Conservation (phyloP, 2,113 vertebrate species). For the Chaetops frenatus region DNA sequence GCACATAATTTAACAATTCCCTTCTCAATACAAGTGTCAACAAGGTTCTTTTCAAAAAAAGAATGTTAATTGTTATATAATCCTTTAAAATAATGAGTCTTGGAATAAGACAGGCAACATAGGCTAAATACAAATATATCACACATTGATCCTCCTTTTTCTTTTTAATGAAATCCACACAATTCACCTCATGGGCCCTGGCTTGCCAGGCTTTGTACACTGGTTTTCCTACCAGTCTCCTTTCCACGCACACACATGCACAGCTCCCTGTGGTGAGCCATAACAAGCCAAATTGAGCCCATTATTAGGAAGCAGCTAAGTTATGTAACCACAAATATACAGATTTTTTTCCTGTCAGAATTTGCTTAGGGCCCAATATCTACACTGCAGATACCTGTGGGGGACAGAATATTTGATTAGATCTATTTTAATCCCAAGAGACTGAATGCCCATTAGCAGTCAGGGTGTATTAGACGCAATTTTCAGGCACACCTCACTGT, state of each 20-base stretch:
- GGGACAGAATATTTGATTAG: background rate
- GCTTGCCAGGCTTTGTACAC: background rate
- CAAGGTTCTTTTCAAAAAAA: background rate
- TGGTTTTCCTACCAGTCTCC: background rate
- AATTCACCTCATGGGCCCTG: background rate
- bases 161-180: background rate
- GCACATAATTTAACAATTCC: background rate
- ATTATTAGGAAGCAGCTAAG: background rate
- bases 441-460: background rate
- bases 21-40: background rate
- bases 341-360: background rate
- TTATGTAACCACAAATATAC: background rate
- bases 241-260: background rate
- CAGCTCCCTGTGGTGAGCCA: background rate
- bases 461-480: background rate
- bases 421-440: background rate
- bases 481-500: background rate
- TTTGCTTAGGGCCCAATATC: background rate
- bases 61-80: background rate
- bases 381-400: background rate
- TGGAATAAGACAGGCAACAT: background rate
- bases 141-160: rapidly evolving
- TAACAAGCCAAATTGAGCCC: background rate
- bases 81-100: background rate
- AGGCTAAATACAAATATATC: background rate